Percentiles rank a stretch among this genome's conserved stretches.
Evolutionary conservation across 2,888 invertebrate genomes (phyloP).

Genomic region (Euproctis similis): DNA sequence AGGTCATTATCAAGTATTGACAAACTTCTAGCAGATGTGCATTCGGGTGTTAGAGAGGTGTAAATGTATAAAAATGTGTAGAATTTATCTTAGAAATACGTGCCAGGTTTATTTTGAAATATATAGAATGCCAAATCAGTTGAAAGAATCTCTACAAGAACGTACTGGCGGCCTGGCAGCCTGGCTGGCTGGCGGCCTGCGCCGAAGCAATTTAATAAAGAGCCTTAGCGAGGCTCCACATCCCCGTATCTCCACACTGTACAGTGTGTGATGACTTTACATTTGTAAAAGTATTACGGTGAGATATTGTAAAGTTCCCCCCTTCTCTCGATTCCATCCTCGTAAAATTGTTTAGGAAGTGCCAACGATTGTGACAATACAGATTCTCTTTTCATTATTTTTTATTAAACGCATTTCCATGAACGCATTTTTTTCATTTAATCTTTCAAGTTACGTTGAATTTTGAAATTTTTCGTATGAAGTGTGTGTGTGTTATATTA

Average conservation of each 20-base stretch:
- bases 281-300: constrained; percentile 24
- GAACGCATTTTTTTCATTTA: no score
- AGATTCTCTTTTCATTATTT: constrained; percentile 20
- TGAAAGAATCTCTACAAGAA: constrained; percentile 25
- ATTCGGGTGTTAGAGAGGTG: no score
- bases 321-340: no score
- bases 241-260: constrained; percentile 13
- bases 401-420: constrained; percentile 15
- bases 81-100: no score
- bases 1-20: no score
- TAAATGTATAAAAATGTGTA: no score
- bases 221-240: constrained; percentile 26
- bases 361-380: constrained; percentile 26
- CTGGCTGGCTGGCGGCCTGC: constrained; percentile 6
- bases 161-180: no score
- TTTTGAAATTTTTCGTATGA: not conserved
- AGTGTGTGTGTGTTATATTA: no score
- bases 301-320: constrained; percentile 31
- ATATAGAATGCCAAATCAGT: constrained; percentile 14
- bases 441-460: constrained; percentile 8
- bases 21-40: no score
- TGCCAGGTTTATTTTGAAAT: no score
- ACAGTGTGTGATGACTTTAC: constrained; percentile 12
- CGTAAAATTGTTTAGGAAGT: constrained; percentile 37
- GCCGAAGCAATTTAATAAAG: constrained; percentile 51